Evolutionary conservation across 2,797 vertebrate genomes (phyloP), one percentile per base, ranked within the genome.

Genomic region (Mallotus villosus): DNA sequence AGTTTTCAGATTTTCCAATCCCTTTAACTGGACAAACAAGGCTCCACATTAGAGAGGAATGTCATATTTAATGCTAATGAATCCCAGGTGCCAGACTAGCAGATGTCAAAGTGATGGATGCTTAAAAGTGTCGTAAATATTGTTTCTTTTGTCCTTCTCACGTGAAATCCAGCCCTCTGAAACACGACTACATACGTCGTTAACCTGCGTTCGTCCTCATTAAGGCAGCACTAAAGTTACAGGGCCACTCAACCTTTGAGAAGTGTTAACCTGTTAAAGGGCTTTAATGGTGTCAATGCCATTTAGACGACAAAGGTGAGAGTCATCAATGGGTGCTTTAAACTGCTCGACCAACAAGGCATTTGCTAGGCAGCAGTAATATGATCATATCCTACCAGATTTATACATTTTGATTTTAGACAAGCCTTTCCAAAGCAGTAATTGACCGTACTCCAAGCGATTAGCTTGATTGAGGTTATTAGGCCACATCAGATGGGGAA

Each of bases 51-150:
- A 84, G 74, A 73, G 57, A 74, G 78, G 81, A 83, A 87, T 88
- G 81, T 82, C 84, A 88, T 91, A 79, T 93, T 90, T 90, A 84
- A 90, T 86, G 66, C 72, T 92, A 92, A 94, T 91, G 81, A 82
- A 85, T 74, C 78, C 91, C 93, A 94, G 88, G 86, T 92, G 91
- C 85, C 86, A 78, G 86, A 87, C 74, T 83, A 77, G 80, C 82
- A 88, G 79, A 88, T 88, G 91, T 91, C 90, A 91, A 84, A 82
- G 87, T 92, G 93, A 94, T 93, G 85, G 88, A 93, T 92, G 90
- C 87, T 78, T 87, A 82, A 89, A 88, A 84, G 84, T 80, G 85
- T 91, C 88, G 84, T 92, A 91, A 92, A 94, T 91, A 91, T 89
- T 82, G 84, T 87, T 88, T 79, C 79, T 88, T 89, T 76, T 85